A percentile compares a stretch with the other conserved stretches of the same genome.
These are phyloP conservation scores for Zaprionus camerounensis DNA, from an alignment of 1,140 invertebrate species.

Conservation along the genomic window DNA sequence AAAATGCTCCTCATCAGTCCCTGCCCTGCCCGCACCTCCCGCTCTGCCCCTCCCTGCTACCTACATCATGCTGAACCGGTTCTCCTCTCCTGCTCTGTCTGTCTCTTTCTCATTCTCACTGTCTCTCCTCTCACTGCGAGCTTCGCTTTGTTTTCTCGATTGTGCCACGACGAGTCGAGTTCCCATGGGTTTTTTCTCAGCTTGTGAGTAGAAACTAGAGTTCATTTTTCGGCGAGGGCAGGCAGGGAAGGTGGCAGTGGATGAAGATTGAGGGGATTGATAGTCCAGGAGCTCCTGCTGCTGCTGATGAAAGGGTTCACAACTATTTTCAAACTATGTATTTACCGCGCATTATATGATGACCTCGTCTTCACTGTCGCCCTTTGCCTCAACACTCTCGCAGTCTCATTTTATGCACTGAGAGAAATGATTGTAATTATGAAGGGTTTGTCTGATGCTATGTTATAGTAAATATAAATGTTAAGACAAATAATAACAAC, in stretches of 20 bases:
- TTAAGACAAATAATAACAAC: no score
- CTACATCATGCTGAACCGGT: background rate
- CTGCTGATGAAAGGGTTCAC: slow-evolving; percentile 77
- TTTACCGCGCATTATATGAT: slow-evolving; percentile 76
- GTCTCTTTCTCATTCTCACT: background rate
- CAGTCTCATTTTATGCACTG: slow-evolving; percentile 18
- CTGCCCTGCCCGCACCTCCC: background rate
- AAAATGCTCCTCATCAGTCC: slow-evolving; percentile 27
- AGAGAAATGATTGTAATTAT: background rate
- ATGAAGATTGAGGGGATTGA: background rate
- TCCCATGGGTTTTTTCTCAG: slow-evolving; percentile 79
- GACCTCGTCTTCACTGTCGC: slow-evolving; percentile 11
- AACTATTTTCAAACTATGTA: slow-evolving; percentile 82
- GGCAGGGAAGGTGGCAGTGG: background rate
- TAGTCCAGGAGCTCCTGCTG: slow-evolving; percentile 31
- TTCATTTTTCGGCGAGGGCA: background rate
- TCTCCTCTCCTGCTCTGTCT: background rate
- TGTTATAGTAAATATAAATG: no score
- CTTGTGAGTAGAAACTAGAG: slow-evolving; percentile 47
- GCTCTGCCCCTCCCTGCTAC: background rate
- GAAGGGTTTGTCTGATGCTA: no score
- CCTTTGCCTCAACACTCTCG: background rate
- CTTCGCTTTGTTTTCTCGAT: slow-evolving; percentile 10
- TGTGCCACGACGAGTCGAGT: slow-evolving; percentile 71
- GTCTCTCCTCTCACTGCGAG: background rate